Evolutionary conservation across 2,797 vertebrate species (phyloP).

Genomic region (Nannoperca obscura): DNA sequence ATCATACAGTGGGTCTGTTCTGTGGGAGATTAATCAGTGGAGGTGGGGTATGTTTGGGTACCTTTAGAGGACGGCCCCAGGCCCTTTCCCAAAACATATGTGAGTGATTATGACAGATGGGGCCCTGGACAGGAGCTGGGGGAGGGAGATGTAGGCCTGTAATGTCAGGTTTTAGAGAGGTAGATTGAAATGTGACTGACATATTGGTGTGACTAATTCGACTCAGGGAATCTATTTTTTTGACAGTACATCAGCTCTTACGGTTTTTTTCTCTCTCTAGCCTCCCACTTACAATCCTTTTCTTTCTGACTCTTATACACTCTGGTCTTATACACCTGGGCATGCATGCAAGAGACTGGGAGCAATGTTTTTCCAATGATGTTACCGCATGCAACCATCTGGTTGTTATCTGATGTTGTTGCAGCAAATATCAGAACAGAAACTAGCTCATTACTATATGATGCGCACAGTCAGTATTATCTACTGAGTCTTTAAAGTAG

Average conservation of each 20-base stretch:
- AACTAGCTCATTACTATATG: background rate
- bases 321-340: slow-evolving; percentile 34
- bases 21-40: slow-evolving; percentile 59
- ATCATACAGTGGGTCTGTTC: slow-evolving; percentile 44
- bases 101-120: slow-evolving; percentile 73
- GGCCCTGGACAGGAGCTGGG: slow-evolving; percentile 40
- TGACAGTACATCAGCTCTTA: slow-evolving; percentile 50
- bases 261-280: slow-evolving; percentile 17
- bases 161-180: slow-evolving; percentile 39
- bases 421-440: background rate
- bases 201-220: slow-evolving; percentile 59
- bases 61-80: slow-evolving; percentile 59
- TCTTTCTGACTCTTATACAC: slow-evolving; percentile 47
- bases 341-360: slow-evolving; percentile 13
- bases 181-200: slow-evolving; percentile 42
- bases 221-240: slow-evolving; percentile 38
- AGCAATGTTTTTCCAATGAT: slow-evolving; percentile 35
- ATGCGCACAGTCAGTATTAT: background rate
- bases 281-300: slow-evolving; percentile 23
- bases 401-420: slow-evolving; percentile 8
- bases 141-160: slow-evolving; percentile 33
- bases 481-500: background rate
- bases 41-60: slow-evolving; percentile 62
- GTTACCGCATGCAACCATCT: slow-evolving; percentile 8
- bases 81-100: slow-evolving; percentile 76